Base-by-base conservation (phyloP, 2,113 vertebrate genomes). In the Serranochromis macrocephalus region DNA sequence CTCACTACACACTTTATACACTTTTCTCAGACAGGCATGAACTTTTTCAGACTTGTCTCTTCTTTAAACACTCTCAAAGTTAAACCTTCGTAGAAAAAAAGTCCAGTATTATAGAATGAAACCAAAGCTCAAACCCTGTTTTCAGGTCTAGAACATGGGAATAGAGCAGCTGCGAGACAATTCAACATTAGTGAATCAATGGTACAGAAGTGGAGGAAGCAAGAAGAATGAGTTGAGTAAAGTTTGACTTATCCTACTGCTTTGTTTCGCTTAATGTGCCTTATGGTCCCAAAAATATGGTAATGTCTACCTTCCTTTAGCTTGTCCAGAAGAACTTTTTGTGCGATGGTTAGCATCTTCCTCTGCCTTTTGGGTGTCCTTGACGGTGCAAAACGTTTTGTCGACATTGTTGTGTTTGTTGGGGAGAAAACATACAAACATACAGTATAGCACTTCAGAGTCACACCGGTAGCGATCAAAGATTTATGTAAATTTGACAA, bases 331-430 rank as follows among this genome's bases (percentile, higher is more conserved):
- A 19, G 16, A 63, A 63, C 29, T 33, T 61, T 33, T 33, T 61
- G 2, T 61, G 16, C 0, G 1, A 61, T 19, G 29, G 58, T 61
- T 63, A 63, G 58, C 9, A 33, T 11, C 9, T 63, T 19, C 29
- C 4, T 63, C 9, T 63, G 58, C 16, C 16, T 63, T 63, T 63
- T 63, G 29, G 58, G 58, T 63, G 58, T 33, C 57, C 57, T 61
- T 61, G 3, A 0, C 0, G 9, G 16, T 61, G 9, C 58, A 61
- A 61, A 61, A 61, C 2, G 0, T 61, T 61, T 61, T 31, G 29
- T 19, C 8, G 3, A 61, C 29, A 61, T 33, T 61, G 0, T 61
- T 61, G 29, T 61, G 57, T 61, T 61, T 61, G 29, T 61, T 61
- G 29, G 29, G 57, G 57, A 61, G 57, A 19, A 57, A 57, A 57